A percentile compares a stretch with the other conserved stretches of the same genome.
Conservation (phyloP, 2,113 vertebrate species). For the Trogon melanurus region DNA sequence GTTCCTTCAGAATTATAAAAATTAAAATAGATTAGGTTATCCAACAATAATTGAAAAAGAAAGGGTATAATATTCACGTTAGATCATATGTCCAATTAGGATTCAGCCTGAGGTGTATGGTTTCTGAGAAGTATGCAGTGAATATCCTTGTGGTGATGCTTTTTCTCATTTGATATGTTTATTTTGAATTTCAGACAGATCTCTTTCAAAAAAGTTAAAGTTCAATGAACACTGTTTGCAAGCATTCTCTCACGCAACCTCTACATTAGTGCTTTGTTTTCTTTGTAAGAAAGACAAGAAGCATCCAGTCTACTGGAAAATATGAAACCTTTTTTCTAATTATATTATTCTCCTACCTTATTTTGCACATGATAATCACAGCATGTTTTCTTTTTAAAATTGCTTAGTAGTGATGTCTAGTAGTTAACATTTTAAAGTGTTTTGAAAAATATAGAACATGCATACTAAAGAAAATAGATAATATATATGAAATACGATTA, state of each 20-base stretch:
- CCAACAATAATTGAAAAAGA: neutral
- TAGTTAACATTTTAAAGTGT: neutral
- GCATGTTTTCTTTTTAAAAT: neutral
- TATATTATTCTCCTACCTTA: neutral
- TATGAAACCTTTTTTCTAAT: neutral
- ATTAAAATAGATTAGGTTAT: neutral
- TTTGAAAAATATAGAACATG: neutral
- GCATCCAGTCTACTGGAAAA: constrained; percentile 8
- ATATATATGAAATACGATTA: neutral
- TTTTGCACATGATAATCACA: neutral
- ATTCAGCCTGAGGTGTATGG: neutral
- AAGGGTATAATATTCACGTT: neutral
- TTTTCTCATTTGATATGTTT: neutral
- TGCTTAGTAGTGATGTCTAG: neutral
- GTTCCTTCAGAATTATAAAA: neutral
- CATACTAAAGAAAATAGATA: neutral
- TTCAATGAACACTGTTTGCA: neutral
- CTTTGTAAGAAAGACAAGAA: constrained; percentile 28
- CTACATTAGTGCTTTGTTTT: constrained; percentile 14
- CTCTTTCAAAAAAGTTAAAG: neutral
- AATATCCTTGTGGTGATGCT: neutral
- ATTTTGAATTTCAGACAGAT: constrained; percentile 1
- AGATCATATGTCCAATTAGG: neutral
- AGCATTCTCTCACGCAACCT: neutral
- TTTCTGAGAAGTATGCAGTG: neutral